Base-by-base conservation (phyloP, 2,113 vertebrate genomes). In the Bufo gargarizans region DNA sequence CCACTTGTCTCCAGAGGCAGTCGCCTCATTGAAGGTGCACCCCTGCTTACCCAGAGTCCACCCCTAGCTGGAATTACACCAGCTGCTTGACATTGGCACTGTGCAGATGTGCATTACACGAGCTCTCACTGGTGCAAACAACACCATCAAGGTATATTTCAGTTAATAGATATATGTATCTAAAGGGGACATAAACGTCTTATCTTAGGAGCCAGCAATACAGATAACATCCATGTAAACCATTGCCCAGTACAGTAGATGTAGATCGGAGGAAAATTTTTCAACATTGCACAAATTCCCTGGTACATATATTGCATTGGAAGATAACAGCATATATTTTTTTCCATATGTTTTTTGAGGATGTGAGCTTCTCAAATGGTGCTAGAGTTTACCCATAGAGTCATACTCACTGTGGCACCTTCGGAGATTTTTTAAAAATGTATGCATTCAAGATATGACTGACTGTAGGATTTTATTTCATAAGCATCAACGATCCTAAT, bases 281-380 rank as follows among this genome's bases (percentile, higher is more conserved):
- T 65, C 2, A 58, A 69, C 47, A 89, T 89, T 89, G 87, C 87
- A 89, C 87, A 78, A 83, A 84, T 45, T 72, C 87, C 87, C 87
- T 78, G 81, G 65, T 84, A 84, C 69, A 79, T 77, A 83, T 88
- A 88, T 83, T 88, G 79, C 80, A 88, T 76, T 77, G 9, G 82
- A 74, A 82, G 33, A 71, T 78, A 86, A 10, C 5, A 72, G 49
- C n/a, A 45, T 69, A 81, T 72, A 55, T 47, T 55, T 69, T 53
- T 87, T 47, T 55, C 61, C 45, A 67, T 47, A 12, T 14, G 45
- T 43, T 65, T 43, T 43, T 33, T 19, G 55, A 78, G 9, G 6
- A 1, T 12, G 67, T 43, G 20, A 33, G 50, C 4, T 56, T 56
- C 4, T 22, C 20, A 22, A 56, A 43, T n/a, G n/a, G 22, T 71